Percentiles rank a stretch among this genome's conserved stretches.
Evolutionary conservation across 2,888 invertebrate genomes (phyloP).

Genomic region (Gibbula magus): DNA sequence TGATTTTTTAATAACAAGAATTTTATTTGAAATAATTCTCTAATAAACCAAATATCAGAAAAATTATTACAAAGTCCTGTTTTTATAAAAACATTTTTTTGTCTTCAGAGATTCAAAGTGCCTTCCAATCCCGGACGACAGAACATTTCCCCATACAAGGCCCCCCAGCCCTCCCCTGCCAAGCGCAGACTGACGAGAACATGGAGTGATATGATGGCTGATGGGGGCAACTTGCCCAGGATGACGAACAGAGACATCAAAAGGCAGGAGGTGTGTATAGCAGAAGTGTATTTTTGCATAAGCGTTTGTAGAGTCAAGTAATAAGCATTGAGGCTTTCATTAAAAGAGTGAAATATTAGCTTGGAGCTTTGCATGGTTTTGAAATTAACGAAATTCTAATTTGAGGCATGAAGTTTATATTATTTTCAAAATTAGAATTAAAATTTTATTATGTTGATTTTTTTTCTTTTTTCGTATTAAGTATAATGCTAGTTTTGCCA

Average conservation of each 20-base stretch:
- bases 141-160: conserved; percentile 59
- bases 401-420: no score
- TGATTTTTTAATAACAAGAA: background rate
- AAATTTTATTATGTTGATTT: no score
- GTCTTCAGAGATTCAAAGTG: conserved; percentile 58
- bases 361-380: no score
- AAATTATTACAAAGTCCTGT: background rate
- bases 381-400: no score
- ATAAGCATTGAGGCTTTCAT: no score
- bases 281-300: no score
- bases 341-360: no score
- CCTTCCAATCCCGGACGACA: conserved; percentile 45
- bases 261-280: conserved; percentile 66
- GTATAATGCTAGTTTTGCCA: no score
- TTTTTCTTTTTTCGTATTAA: no score
- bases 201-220: conserved; percentile 71
- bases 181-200: conserved; percentile 63
- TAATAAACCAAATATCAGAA: background rate
- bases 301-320: no score
- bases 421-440: no score
- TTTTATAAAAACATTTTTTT: background rate
- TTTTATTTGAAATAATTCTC: background rate
- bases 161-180: conserved; percentile 63
- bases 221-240: conserved; percentile 47
- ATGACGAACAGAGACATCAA: conserved; percentile 66